phyloP scores from a whole-genome alignment of 2,113 vertebrate genomes.

The Pedetes capensis region DNA sequence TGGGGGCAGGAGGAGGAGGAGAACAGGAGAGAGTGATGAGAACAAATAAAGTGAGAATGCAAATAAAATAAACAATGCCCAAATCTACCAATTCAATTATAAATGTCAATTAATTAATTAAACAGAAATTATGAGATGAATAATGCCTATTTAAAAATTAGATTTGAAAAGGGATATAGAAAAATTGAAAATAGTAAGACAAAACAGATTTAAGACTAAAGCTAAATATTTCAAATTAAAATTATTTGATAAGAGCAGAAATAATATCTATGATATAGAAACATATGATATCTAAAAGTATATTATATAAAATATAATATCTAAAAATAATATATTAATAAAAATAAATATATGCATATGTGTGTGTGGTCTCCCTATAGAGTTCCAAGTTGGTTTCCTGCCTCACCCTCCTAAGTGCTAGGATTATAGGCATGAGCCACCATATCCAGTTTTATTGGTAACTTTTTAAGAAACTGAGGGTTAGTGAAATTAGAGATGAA shows the following conservation, averaged over 20 bases:
- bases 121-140: not conserved
- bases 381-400: too few species aligned
- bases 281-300: too few species aligned
- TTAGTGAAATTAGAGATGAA: not conserved
- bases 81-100: not conserved
- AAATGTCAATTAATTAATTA: not conserved
- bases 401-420: too few species aligned
- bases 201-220: not conserved
- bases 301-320: too few species aligned
- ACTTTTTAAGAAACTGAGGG: not conserved
- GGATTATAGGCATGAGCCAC: too few species aligned
- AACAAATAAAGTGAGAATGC: not conserved
- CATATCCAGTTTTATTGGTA: too few species aligned
- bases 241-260: not conserved
- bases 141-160: not conserved
- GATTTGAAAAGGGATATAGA: not conserved
- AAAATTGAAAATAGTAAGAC: not conserved
- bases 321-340: too few species aligned
- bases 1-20: accelerated
- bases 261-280: too few species aligned
- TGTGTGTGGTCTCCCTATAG: too few species aligned
- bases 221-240: slow-evolving; percentile 1
- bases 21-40: not conserved
- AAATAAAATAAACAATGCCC: not conserved
- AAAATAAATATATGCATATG: too few species aligned